Evolutionary conservation across 1,140 invertebrate species (phyloP).

Genomic region (Calephelis virginiensis): DNA sequence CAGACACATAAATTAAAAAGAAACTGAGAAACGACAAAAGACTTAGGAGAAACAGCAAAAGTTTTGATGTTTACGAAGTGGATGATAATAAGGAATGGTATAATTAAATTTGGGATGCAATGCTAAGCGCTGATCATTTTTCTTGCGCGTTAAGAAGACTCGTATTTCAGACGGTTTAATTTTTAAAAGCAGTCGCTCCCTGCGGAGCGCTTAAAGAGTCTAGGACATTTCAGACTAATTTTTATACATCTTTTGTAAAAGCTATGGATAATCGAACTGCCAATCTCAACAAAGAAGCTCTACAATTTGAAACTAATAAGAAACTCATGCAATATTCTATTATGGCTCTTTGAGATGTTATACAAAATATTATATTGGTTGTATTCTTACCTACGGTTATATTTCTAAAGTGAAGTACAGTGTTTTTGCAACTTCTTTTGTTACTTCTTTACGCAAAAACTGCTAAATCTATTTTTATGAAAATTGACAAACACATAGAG

Average conservation of each 20-base stretch:
- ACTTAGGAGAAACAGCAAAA: constrained; percentile 3
- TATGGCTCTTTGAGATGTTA: constrained; percentile 24
- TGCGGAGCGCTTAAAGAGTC: constrained; percentile 65
- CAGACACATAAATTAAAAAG: constrained; percentile 5
- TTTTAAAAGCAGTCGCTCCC: constrained; percentile 53
- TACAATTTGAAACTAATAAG: constrained; percentile 51
- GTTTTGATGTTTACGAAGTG: constrained; percentile 8
- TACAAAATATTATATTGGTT: not conserved
- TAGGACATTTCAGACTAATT: constrained; percentile 70
- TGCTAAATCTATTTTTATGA: too few relatives aligned
- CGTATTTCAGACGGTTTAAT: constrained; percentile 66
- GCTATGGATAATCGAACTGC: constrained; percentile 71
- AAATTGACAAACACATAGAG: too few relatives aligned
- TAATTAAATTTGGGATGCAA: constrained; percentile 47
- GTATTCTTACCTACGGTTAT: not conserved
- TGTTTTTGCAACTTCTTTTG: too few relatives aligned
- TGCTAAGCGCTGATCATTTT: constrained; percentile 55
- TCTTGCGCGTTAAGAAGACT: constrained; percentile 48
- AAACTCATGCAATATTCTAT: constrained; percentile 36
- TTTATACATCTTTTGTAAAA: constrained; percentile 67
- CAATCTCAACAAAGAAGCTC: constrained; percentile 67
- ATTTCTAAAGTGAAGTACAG: too few relatives aligned
- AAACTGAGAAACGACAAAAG: constrained; percentile 1
- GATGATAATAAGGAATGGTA: constrained; percentile 15
- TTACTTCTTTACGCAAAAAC: too few relatives aligned